Evolutionary conservation across 1,140 invertebrate genomes (phyloP).

Genomic region (Trissolcus basalis): DNA sequence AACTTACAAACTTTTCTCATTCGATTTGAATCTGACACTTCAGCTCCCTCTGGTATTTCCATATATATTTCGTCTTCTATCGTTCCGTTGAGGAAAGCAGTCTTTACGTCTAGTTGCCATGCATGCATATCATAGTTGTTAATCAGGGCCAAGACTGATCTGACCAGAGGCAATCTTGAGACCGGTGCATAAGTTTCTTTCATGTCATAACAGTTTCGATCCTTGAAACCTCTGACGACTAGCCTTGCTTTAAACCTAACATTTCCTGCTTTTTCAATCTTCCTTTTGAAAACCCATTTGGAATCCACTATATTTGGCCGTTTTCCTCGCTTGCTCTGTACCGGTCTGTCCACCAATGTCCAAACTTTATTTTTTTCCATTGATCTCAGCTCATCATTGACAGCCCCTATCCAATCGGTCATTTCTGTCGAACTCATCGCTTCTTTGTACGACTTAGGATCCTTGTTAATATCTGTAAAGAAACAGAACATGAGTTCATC

Average conservation of each 20-base stretch:
- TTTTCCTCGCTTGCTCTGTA: background rate
- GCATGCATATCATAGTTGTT: background rate
- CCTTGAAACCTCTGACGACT: background rate
- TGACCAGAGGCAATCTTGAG: background rate
- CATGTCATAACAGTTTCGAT: background rate
- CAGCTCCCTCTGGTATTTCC: background rate
- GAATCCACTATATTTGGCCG: background rate
- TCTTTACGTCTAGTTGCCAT: background rate
- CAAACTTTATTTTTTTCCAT: background rate
- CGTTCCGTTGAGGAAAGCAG: background rate
- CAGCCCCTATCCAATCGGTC: background rate
- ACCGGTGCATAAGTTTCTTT: background rate
- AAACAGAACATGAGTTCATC: constrained; percentile 6
- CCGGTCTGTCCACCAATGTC: background rate
- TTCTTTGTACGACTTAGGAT: background rate
- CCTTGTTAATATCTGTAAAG: background rate
- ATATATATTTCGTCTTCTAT: background rate
- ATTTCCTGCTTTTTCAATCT: background rate
- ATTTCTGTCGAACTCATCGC: background rate
- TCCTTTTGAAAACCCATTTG: background rate
- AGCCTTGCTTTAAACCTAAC: background rate
- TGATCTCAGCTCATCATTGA: background rate
- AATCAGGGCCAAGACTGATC: background rate
- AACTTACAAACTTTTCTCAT: background rate
- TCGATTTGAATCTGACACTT: background rate